A percentile compares a stretch with the other conserved stretches of the same genome.
Evolutionary conservation across 2,113 vertebrate species (phyloP).

Genomic region (Caretta caretta): DNA sequence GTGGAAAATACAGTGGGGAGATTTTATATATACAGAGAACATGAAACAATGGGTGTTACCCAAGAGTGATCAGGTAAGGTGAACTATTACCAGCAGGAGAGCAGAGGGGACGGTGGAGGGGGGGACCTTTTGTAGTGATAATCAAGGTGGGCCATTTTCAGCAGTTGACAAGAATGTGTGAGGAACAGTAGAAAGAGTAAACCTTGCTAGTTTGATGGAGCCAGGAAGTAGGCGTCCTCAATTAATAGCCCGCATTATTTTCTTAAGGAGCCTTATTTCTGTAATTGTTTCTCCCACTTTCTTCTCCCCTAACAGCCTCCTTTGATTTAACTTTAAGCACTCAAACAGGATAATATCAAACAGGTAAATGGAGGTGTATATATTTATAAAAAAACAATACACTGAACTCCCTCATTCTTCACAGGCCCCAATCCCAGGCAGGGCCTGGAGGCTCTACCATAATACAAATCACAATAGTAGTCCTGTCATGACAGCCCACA

Average conservation of each 20-base stretch:
- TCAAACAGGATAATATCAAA: neutral
- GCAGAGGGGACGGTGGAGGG: too few relatives aligned
- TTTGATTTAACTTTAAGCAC: neutral
- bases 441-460: neutral
- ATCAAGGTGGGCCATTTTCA: too few relatives aligned
- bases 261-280: neutral
- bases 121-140: too few relatives aligned
- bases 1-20: too few relatives aligned
- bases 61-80: too few relatives aligned
- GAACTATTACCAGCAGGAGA: too few relatives aligned
- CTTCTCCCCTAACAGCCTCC: neutral
- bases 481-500: too few relatives aligned
- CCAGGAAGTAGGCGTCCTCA: too few relatives aligned
- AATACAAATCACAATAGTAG: too few relatives aligned
- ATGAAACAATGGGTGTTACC: too few relatives aligned
- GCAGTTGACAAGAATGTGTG: too few relatives aligned
- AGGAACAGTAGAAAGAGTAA: neutral
- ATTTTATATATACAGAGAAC: too few relatives aligned
- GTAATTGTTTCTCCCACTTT: neutral
- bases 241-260: neutral
- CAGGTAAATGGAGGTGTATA: neutral
- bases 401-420: neutral
- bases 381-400: neutral
- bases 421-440: neutral
- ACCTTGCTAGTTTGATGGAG: neutral